Evolutionary conservation across 2,113 vertebrate species (phyloP).

Genomic region (Ginglymostoma cirratum): DNA sequence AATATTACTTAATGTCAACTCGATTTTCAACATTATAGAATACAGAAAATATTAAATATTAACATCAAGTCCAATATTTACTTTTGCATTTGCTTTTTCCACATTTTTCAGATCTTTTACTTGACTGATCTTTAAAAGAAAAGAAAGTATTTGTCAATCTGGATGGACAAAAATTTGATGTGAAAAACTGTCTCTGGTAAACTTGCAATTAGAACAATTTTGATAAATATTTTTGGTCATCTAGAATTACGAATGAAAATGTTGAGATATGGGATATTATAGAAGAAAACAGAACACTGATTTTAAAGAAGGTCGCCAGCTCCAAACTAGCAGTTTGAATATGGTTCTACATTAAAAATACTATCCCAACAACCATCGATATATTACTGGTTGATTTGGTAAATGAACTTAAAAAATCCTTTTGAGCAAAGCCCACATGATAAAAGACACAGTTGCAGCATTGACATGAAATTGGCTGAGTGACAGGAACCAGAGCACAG

Average conservation of each 20-base stretch:
- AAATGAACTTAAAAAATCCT: not conserved
- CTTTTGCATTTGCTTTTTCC: slow-evolving; percentile 72
- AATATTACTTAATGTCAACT: not conserved
- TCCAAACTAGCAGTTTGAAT: not conserved
- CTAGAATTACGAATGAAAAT: not conserved
- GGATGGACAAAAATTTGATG: not conserved
- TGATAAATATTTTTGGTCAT: not conserved
- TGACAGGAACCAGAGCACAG: not conserved
- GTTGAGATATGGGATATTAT: not conserved
- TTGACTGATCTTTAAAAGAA: slow-evolving; percentile 37
- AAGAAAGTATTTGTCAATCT: not conserved
- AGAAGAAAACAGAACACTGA: not conserved
- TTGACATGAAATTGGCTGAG: not conserved
- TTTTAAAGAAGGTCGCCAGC: not conserved
- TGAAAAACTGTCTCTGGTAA: not conserved
- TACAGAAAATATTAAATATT: not conserved
- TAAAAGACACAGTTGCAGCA: not conserved
- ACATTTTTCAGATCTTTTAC: slow-evolving; percentile 56
- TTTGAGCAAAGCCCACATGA: not conserved
- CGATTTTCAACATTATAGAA: not conserved
- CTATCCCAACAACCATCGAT: not conserved
- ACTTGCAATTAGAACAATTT: not conserved
- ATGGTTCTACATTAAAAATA: not conserved
- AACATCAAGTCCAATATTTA: slow-evolving; percentile 47
- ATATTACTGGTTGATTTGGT: not conserved